phyloP scores from a whole-genome alignment of 2,888 invertebrate genomes.

The Rhagonycha fulva region DNA sequence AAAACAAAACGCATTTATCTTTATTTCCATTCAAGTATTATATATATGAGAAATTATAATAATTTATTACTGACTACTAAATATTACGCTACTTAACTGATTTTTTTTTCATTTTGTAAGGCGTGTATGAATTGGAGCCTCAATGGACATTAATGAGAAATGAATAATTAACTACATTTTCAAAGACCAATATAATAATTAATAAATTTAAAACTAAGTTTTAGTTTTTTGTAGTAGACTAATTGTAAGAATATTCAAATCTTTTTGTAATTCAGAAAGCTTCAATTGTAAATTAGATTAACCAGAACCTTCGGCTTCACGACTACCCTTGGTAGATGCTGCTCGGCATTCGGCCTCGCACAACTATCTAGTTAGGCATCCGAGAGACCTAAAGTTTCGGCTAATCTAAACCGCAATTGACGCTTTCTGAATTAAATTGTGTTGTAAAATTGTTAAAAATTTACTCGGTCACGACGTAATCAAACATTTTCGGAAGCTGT shows the following conservation, averaged over 20 bases:
- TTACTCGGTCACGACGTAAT: not conserved
- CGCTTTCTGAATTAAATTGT: too few relatives aligned
- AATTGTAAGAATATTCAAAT: too few relatives aligned
- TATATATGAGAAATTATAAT: not conserved
- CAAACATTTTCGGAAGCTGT: not conserved
- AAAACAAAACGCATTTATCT: constrained; percentile 1
- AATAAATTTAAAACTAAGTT: not conserved
- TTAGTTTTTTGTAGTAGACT: too few relatives aligned
- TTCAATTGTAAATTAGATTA: too few relatives aligned
- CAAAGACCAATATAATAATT: not conserved
- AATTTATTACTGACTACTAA: not conserved
- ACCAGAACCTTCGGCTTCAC: too few relatives aligned
- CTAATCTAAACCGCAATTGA: too few relatives aligned
- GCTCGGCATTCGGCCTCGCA: too few relatives aligned
- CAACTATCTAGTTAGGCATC: too few relatives aligned
- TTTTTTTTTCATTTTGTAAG: not conserved
- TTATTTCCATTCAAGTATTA: not conserved
- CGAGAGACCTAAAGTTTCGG: too few relatives aligned
- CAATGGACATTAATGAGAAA: not conserved
- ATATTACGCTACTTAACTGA: not conserved
- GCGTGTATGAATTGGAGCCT: not conserved
- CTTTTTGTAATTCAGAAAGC: too few relatives aligned
- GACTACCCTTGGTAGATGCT: too few relatives aligned
- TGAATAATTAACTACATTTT: not conserved
- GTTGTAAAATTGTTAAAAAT: too few relatives aligned